Evolutionary conservation across 2,888 invertebrate genomes (phyloP).

Genomic region (Caenorhabditis virilis): DNA sequence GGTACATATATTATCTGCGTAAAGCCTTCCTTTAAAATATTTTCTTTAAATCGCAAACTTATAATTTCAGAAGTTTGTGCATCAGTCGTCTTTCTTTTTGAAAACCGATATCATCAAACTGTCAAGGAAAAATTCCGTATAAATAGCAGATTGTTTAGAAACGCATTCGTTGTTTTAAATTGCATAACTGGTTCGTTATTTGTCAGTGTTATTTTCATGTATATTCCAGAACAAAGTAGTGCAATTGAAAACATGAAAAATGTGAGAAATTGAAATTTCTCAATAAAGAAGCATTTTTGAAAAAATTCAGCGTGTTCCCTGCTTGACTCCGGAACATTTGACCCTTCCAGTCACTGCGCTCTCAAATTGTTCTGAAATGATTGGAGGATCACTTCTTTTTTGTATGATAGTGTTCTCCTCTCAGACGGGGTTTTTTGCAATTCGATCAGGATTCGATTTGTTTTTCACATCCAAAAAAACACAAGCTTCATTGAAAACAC

Average conservation of each 20-base stretch:
- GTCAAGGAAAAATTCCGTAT: constrained; percentile 19
- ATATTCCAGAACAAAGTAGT: constrained; percentile 20
- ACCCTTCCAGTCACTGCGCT: too few species aligned
- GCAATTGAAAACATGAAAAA: constrained; percentile 16
- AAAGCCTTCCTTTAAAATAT: too few species aligned
- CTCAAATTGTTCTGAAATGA: too few species aligned
- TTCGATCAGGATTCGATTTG: constrained; percentile 7
- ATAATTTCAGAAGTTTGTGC: constrained; percentile 25
- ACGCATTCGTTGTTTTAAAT: constrained; percentile 13
- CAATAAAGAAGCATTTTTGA: constrained; percentile 5
- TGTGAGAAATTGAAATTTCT: constrained; percentile 6
- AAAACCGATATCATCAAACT: constrained; percentile 27
- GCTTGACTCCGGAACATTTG: too few species aligned
- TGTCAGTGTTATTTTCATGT: neutral
- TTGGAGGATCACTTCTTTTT: too few species aligned
- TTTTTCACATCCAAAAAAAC: constrained; percentile 16
- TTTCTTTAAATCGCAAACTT: neutral
- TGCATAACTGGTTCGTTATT: constrained; percentile 7
- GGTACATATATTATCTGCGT: too few species aligned
- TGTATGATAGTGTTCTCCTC: too few species aligned
- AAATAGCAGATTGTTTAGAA: neutral
- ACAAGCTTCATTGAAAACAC: constrained; percentile 10
- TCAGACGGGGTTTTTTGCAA: too few species aligned
- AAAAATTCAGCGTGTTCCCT: too few species aligned
- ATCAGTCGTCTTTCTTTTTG: constrained; percentile 31